A percentile compares a stretch with the other conserved stretches of the same genome.
Evolutionary conservation across 1,140 invertebrate species (phyloP).

Genomic region (Anoplophora glabripennis): DNA sequence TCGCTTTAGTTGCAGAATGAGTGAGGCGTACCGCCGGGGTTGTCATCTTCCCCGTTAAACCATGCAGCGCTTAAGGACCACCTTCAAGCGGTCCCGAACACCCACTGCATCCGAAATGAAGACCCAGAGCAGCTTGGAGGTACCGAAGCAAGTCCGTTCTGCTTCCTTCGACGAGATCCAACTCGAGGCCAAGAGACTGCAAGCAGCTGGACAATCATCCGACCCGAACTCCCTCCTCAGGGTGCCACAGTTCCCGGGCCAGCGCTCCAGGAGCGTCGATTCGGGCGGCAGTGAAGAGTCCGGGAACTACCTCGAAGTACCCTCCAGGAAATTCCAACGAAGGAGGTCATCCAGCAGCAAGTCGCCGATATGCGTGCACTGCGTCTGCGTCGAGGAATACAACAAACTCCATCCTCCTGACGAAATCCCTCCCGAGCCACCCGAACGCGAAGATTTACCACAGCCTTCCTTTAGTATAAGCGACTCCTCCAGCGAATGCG

Average conservation of each 20-base stretch:
- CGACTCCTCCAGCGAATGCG: constrained; percentile 49
- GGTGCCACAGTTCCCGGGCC: constrained; percentile 63
- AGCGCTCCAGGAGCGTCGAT: constrained; percentile 74
- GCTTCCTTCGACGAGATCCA: constrained; percentile 87
- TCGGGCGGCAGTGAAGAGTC: constrained; percentile 66
- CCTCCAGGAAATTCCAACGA: constrained; percentile 59
- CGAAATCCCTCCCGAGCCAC: constrained; percentile 49
- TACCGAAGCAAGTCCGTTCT: constrained; percentile 79
- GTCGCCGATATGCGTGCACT: constrained; percentile 62
- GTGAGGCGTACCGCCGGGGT: constrained; percentile 23
- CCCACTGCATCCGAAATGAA: constrained; percentile 87
- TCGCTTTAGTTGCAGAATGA: constrained; percentile 29
- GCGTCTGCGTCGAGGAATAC: constrained; percentile 63
- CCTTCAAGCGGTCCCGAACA: constrained; percentile 80
- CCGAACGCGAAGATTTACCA: constrained; percentile 37
- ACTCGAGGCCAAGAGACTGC: constrained; percentile 66
- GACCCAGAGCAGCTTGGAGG: constrained; percentile 82
- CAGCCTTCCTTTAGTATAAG: constrained; percentile 56
- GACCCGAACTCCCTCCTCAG: constrained; percentile 53
- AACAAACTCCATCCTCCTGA: constrained; percentile 53
- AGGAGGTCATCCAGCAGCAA: constrained; percentile 62
- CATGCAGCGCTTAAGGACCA: constrained; percentile 80
- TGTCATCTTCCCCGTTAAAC: constrained; percentile 35
- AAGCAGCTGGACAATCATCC: constrained; percentile 41
- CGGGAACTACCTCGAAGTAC: constrained; percentile 64